Conservation (phyloP, 2,113 vertebrate species). For the Indicator maculatus region DNA sequence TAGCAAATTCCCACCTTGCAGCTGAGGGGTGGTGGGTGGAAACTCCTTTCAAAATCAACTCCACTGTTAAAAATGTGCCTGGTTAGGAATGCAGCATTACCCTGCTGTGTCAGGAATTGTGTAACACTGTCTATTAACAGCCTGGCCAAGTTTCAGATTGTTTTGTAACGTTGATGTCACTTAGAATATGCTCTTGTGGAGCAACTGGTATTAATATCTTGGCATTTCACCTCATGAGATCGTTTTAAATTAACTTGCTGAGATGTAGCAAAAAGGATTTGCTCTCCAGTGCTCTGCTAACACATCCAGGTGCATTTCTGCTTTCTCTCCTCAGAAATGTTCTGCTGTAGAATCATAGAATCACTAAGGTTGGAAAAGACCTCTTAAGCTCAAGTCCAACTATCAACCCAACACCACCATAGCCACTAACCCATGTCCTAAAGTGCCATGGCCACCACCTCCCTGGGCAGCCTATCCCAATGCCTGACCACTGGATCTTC, state of each 20-base stretch:
- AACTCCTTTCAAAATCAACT: slow-evolving; percentile 48
- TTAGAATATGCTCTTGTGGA: neutral
- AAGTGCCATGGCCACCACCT: too few species aligned
- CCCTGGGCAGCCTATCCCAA: neutral
- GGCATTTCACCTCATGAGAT: slow-evolving; percentile 28
- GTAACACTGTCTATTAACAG: slow-evolving; percentile 60
- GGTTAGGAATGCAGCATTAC: neutral
- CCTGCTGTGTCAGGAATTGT: slow-evolving; percentile 41
- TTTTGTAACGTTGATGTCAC: slow-evolving; percentile 59
- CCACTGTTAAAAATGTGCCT: slow-evolving; percentile 34
- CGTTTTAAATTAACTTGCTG: neutral
- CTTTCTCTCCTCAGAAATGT: neutral
- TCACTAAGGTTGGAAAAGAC: too few species aligned
- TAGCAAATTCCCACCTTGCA: slow-evolving; percentile 9
- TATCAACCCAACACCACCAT: too few species aligned
- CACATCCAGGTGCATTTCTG: neutral
- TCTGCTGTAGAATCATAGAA: neutral
- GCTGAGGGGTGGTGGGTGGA: slow-evolving; percentile 53
- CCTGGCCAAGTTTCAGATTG: slow-evolving; percentile 58
- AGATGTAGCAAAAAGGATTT: neutral
- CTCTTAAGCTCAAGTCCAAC: too few species aligned
- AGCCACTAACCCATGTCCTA: too few species aligned
- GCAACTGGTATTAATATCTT: slow-evolving; percentile 35
- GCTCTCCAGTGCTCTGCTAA: neutral
- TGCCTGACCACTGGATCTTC: too few species aligned